Percentiles rank a stretch among this genome's conserved stretches.
Evolutionary conservation across 2,797 vertebrate genomes (phyloP).

Genomic region (Darevskia mixta): DNA sequence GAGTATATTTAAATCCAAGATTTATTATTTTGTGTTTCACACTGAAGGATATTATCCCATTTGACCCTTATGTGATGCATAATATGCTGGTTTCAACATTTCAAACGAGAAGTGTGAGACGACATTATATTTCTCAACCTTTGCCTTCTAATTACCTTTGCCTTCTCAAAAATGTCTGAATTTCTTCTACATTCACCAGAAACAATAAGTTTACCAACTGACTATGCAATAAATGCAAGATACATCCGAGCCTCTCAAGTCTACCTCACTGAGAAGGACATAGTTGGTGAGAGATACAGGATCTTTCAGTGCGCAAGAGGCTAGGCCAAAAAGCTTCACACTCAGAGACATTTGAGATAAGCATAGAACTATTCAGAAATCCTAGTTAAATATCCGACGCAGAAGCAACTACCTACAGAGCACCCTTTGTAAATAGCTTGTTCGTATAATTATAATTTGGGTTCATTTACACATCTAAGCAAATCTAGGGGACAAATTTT

Average conservation of each 20-base stretch:
- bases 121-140: background rate
- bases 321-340: background rate
- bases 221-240: background rate
- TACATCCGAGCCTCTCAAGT: too few species aligned
- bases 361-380: background rate
- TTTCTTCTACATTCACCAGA: background rate
- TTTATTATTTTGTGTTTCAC: background rate
- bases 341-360: background rate
- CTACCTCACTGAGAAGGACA: background rate
- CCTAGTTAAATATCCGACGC: background rate
- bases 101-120: background rate
- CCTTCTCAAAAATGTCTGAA: background rate
- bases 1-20: background rate
- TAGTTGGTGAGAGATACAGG: background rate
- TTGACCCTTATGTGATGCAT: background rate
- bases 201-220: background rate
- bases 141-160: background rate
- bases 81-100: background rate
- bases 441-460: background rate
- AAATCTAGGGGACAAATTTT: constrained; percentile 16
- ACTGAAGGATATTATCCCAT: background rate
- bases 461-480: background rate
- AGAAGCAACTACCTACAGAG: background rate
- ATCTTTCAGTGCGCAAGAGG: background rate
- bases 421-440: background rate